Evolutionary conservation across 2,888 invertebrate species (phyloP).

Genomic region (Andrena bucephala): DNA sequence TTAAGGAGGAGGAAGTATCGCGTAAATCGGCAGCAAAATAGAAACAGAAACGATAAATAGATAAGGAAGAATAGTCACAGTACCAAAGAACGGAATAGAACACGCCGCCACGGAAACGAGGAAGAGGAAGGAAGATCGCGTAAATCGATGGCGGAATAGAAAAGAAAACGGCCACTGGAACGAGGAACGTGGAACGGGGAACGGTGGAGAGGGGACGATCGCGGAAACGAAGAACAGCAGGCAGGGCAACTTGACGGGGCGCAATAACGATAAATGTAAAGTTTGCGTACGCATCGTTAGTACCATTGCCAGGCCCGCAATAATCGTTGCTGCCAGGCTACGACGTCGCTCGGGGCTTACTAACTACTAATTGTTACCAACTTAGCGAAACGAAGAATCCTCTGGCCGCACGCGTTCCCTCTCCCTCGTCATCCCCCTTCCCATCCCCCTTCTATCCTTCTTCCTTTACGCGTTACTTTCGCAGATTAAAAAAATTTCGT

Average conservation of each 20-base stretch:
- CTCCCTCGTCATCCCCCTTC: no score
- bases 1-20: not conserved
- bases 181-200: constrained; percentile 8
- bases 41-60: not conserved
- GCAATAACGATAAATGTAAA: constrained; percentile 81
- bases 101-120: not conserved
- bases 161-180: not conserved
- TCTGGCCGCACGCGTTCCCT: constrained; percentile 18
- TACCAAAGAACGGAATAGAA: not conserved
- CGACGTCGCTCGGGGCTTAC: constrained; percentile 61
- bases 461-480: constrained; percentile 50
- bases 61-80: not conserved
- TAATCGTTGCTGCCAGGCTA: constrained; percentile 74
- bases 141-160: not conserved
- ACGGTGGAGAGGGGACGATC: not conserved
- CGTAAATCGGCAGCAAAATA: not conserved
- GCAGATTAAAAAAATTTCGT: constrained; percentile 65
- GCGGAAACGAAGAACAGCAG: constrained; percentile 50
- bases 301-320: constrained; percentile 75
- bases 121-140: not conserved
- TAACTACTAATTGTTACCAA: constrained; percentile 79
- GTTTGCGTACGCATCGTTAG: constrained; percentile 80
- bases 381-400: constrained; percentile 73
- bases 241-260: constrained; percentile 51
- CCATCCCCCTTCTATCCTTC: no score